Evolutionary conservation across 2,113 vertebrate genomes (phyloP).

Genomic region (Leucopsar rothschildi): DNA sequence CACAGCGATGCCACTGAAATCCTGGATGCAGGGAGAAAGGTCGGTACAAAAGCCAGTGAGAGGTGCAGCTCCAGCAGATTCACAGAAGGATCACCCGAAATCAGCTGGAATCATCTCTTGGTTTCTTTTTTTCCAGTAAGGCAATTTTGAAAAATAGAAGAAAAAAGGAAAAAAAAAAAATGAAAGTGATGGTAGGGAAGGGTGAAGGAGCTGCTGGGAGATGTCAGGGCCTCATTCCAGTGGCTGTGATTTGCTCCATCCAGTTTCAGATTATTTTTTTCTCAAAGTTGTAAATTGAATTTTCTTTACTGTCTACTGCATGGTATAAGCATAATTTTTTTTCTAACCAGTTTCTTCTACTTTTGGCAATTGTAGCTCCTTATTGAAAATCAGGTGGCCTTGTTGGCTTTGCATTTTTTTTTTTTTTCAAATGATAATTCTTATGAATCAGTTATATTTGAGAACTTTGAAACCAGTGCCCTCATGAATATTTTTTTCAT

Average conservation of each 20-base stretch:
- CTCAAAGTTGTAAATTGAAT: not conserved
- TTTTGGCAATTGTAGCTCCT: not conserved
- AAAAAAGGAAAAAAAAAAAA: fast-evolving
- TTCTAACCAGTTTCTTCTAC: not conserved
- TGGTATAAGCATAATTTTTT: not conserved
- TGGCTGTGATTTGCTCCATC: not conserved
- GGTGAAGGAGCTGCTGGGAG: not conserved
- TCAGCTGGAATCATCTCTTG: not conserved
- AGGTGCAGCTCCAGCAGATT: not conserved
- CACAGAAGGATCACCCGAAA: not conserved
- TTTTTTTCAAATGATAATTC: not conserved
- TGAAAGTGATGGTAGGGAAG: not conserved
- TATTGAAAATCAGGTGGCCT: not conserved
- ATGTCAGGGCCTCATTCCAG: not conserved
- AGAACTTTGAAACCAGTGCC: not conserved
- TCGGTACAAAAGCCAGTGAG: fast-evolving
- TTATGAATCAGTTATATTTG: not conserved
- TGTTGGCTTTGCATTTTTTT: not conserved
- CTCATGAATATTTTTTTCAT: not conserved
- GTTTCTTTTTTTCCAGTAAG: not conserved
- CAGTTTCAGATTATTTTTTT: not conserved
- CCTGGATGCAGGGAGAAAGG: not conserved
- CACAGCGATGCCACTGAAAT: fast-evolving
- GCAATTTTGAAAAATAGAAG: not conserved
- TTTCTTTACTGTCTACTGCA: not conserved